Percentiles rank a stretch among this genome's conserved stretches.
Evolutionary conservation across 2,113 vertebrate genomes (phyloP).

Genomic region (Mungos mungo): DNA sequence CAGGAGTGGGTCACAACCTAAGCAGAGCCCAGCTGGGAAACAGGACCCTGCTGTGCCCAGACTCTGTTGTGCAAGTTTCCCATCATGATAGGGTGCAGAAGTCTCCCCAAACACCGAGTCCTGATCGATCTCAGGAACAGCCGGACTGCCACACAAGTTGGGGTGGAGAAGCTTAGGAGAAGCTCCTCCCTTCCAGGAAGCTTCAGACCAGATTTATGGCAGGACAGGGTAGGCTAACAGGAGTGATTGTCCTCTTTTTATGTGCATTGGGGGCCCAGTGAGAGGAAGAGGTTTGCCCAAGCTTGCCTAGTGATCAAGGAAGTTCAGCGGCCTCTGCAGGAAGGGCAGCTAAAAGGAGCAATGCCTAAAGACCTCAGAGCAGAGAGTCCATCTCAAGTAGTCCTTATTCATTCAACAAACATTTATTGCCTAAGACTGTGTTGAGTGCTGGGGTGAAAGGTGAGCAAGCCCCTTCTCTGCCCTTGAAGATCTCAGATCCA

Average conservation of each 20-base stretch:
- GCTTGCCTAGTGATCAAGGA: background rate
- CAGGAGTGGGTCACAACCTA: background rate
- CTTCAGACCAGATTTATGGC: background rate
- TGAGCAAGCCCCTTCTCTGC: background rate
- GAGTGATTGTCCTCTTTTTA: background rate
- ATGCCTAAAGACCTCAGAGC: background rate
- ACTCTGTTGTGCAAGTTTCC: background rate
- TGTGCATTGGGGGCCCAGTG: background rate
- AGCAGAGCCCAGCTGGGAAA: background rate
- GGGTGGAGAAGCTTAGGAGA: background rate
- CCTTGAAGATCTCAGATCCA: background rate
- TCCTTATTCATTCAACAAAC: slow-evolving; percentile 26
- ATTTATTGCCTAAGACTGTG: background rate
- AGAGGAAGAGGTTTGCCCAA: background rate
- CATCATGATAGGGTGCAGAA: background rate
- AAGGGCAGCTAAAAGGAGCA: background rate
- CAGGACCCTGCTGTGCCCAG: background rate
- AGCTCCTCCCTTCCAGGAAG: background rate
- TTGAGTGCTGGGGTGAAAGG: background rate
- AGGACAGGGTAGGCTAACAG: background rate
- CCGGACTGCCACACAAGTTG: background rate
- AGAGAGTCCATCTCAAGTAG: background rate
- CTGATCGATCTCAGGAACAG: background rate
- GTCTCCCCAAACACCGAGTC: background rate
- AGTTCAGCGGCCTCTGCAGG: background rate